Conservation (phyloP, 2,888 invertebrate species). For the Blera fallax region DNA sequence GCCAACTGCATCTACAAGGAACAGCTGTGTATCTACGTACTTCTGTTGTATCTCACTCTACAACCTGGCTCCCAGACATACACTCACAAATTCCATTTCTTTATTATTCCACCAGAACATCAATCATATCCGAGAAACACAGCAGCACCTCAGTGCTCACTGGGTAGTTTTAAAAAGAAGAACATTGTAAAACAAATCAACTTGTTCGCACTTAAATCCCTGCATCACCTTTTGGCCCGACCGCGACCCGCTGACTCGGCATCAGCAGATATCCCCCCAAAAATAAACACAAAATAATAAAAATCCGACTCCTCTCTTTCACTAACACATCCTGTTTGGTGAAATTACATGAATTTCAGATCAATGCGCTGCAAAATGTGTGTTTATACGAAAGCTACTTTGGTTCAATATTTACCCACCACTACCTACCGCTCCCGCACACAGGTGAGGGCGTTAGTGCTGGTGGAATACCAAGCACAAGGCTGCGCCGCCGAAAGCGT, state of each 20-base stretch:
- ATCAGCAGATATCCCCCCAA: neutral
- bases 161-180: neutral
- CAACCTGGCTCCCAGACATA: no score
- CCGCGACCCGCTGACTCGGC: neutral
- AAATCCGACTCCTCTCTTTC: neutral
- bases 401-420: constrained; percentile 29
- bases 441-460: neutral
- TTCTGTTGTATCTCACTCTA: no score
- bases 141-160: neutral
- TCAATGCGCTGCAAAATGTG: constrained; percentile 15
- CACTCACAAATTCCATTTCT: neutral
- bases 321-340: neutral
- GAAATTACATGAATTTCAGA: constrained; percentile 24
- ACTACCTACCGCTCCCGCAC: no score
- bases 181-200: neutral
- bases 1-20: no score
- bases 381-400: constrained; percentile 27
- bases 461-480: neutral
- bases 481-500: neutral
- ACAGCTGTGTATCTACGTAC: no score
- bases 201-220: neutral
- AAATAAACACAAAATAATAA: constrained; percentile 1
- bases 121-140: constrained; percentile 5
- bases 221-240: neutral
- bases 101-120: neutral